Conservation (phyloP, 2,113 vertebrate genomes). For the Vulpes lagopus region DNA sequence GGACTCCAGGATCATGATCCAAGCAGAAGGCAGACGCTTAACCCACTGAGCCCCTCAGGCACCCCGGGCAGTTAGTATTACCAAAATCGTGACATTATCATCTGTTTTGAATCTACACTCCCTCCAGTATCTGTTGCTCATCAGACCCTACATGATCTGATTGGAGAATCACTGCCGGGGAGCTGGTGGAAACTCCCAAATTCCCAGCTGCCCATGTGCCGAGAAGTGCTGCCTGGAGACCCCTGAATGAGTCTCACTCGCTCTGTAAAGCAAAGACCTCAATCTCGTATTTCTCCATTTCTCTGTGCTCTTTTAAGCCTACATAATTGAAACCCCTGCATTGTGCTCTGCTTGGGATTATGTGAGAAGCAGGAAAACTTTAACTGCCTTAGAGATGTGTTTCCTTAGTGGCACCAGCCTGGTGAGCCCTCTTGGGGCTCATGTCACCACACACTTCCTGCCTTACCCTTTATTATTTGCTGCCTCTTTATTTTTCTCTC, state of each 20-base stretch:
- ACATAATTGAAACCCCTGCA: neutral
- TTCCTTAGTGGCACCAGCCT: constrained; percentile 50
- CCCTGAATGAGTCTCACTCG: neutral
- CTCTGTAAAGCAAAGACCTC: neutral
- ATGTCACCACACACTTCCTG: constrained; percentile 66
- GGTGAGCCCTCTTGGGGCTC: neutral
- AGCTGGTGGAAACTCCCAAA: neutral
- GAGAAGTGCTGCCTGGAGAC: neutral
- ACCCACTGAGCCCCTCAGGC: no score
- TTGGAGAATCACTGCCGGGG: neutral
- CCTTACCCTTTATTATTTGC: constrained; percentile 42
- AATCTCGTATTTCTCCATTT: neutral
- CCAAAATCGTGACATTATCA: neutral
- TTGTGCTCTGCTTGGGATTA: neutral
- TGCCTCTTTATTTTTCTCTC: constrained; percentile 57
- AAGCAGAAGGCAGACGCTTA: no score
- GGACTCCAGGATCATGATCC: no score
- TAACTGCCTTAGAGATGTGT: neutral
- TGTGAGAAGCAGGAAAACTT: constrained; percentile 48
- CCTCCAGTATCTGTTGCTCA: neutral
- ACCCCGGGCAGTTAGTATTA: neutral
- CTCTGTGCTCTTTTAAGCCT: neutral
- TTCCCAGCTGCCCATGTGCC: neutral
- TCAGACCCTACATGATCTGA: neutral
- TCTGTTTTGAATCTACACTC: neutral